Conservation (phyloP, 2,888 invertebrate genomes). For the Charanyca ferruginea region DNA sequence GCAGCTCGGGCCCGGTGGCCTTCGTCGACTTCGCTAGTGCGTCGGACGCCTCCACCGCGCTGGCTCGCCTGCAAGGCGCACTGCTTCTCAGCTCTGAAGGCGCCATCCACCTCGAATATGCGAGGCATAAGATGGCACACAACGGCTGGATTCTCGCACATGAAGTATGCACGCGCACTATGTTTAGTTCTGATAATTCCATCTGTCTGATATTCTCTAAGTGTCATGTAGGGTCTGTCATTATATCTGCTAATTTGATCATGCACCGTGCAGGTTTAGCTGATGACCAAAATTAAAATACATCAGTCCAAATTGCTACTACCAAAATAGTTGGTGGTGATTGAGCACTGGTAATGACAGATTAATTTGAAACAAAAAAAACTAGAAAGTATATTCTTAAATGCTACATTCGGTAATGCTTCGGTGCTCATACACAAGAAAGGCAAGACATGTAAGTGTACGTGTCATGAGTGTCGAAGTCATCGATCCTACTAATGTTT, state of each 20-base stretch:
- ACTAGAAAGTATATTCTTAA: conserved; percentile 25
- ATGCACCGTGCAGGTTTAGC: conserved; percentile 6
- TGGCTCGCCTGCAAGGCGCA: conserved; percentile 98
- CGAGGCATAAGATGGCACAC: conserved; percentile 99
- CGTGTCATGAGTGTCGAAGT: conserved; percentile 68
- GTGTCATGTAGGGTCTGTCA: conserved; percentile 15
- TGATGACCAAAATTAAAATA: neutral
- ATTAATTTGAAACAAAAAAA: conserved; percentile 10
- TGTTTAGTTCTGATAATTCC: conserved; percentile 58
- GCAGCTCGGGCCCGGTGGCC: conserved; percentile 96
- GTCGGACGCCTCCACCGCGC: conserved; percentile 97
- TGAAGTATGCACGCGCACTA: conserved; percentile 89
- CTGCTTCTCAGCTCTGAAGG: conserved; percentile 98
- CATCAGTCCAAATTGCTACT: conserved; percentile 13
- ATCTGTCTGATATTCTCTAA: conserved; percentile 43
- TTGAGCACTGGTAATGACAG: conserved; percentile 32
- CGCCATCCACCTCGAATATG: conserved; percentile 99
- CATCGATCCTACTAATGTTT: conserved; percentile 69
- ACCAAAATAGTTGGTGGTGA: neutral
- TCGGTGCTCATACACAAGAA: conserved; percentile 41
- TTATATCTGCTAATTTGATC: conserved; percentile 3
- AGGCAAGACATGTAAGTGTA: neutral
- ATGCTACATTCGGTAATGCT: conserved; percentile 39
- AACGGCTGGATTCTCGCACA: conserved; percentile 91
- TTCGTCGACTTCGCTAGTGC: conserved; percentile 99